phyloP scores from a whole-genome alignment of 37 sponge, comb jelly and placozoan species.

The Amphimedon queenslandica region DNA sequence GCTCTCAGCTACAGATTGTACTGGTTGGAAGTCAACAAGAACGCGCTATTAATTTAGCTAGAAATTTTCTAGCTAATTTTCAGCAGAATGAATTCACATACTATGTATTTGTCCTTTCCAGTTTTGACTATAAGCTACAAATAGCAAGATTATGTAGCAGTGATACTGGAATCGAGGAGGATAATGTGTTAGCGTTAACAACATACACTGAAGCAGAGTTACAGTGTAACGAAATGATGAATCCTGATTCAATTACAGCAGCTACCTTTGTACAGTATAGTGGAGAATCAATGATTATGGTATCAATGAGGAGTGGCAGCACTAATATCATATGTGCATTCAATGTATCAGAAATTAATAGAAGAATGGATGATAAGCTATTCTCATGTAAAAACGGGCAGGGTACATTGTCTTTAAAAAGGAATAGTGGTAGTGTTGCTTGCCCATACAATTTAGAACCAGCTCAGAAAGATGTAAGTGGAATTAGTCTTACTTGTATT shows the following conservation, averaged over 20 bases:
- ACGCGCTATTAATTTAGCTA: neutral
- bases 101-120: neutral
- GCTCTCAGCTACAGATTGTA: neutral
- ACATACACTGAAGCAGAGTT: neutral
- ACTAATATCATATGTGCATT: neutral
- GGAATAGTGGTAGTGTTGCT: neutral
- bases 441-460: neutral
- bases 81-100: neutral
- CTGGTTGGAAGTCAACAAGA: neutral
- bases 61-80: neutral
- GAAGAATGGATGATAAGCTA: neutral
- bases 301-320: neutral
- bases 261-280: neutral
- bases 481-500: too few species aligned
- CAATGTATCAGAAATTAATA: neutral
- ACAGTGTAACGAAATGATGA: neutral
- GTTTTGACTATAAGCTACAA: neutral
- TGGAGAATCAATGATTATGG: neutral
- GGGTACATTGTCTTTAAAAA: neutral
- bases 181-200: neutral
- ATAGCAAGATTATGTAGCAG: neutral
- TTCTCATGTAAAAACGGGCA: neutral
- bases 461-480: conserved; percentile 7
- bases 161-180: too few species aligned
- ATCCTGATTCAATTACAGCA: neutral